Conservation (phyloP, 2,888 invertebrate species). For the Camptogramma bilineatum region DNA sequence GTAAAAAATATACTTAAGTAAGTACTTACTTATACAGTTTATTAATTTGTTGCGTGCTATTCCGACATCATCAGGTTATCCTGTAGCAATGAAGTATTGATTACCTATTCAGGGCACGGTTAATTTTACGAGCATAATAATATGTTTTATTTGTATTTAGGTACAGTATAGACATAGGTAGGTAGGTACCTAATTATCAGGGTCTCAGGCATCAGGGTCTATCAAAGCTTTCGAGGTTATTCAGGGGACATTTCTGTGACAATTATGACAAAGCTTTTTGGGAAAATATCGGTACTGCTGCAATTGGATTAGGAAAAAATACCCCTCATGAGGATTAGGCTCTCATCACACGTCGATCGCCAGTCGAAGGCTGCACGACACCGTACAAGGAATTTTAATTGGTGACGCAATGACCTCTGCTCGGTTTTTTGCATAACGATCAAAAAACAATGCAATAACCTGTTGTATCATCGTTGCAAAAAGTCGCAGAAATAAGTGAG, state of each 20-base stretch:
- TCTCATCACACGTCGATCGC: constrained; percentile 24
- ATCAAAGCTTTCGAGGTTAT: background rate
- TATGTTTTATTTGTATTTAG: constrained; percentile 1
- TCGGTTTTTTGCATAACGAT: constrained; percentile 63
- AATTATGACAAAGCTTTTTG: background rate
- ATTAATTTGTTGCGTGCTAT: constrained; percentile 3
- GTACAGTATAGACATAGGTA: constrained; percentile 1
- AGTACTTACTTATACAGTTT: too few relatives aligned
- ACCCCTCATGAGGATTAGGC: constrained; percentile 5
- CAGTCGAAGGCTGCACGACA: constrained; percentile 55
- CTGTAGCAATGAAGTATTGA: constrained; percentile 37
- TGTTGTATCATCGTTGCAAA: constrained; percentile 60
- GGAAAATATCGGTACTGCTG: background rate
- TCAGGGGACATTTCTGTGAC: background rate
- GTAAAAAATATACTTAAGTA: background rate
- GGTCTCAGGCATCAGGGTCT: constrained; percentile 7
- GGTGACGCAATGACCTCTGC: constrained; percentile 72
- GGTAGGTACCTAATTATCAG: background rate
- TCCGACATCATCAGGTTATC: constrained; percentile 23
- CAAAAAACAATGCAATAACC: constrained; percentile 67
- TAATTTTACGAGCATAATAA: constrained; percentile 12
- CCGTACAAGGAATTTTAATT: constrained; percentile 65
- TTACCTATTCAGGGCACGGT: constrained; percentile 33
- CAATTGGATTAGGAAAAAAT: constrained; percentile 5
- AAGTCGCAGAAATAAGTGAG: constrained; percentile 48